phyloP scores from a whole-genome alignment of 2,888 invertebrate species.

The Timema cristinae region DNA sequence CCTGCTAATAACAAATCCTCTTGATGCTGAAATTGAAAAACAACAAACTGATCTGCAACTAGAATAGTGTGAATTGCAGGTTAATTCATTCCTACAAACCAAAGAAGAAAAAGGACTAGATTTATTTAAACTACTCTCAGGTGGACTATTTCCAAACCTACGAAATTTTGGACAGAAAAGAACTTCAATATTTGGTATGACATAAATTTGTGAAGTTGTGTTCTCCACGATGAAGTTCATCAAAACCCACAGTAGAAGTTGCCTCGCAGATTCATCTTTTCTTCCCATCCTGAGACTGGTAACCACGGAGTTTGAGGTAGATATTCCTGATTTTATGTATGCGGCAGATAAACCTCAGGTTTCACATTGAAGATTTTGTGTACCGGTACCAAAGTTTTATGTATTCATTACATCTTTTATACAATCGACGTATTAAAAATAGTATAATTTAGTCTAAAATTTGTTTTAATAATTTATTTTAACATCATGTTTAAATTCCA shows the following conservation, averaged over 20 bases:
- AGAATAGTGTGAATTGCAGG: not conserved
- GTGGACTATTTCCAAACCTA: not conserved
- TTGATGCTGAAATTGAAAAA: no score
- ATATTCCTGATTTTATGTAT: not conserved
- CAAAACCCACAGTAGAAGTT: conserved; percentile 14
- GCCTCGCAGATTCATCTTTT: conserved; percentile 4
- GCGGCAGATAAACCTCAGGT: not conserved
- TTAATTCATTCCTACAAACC: not conserved
- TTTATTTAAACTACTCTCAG: not conserved
- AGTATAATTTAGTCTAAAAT: no score
- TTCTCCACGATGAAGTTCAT: conserved; percentile 25
- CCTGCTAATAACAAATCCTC: no score
- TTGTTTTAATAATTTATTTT: no score
- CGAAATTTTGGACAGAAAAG: conserved; percentile 18
- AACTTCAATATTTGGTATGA: conserved; percentile 29
- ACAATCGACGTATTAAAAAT: no score
- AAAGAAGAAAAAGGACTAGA: not conserved
- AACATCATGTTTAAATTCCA: no score
- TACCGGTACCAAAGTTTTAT: no score
- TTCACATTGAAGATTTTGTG: not conserved
- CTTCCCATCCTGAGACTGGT: not conserved
- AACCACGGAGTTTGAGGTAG: not conserved
- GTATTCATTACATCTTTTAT: no score
- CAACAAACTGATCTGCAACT: not conserved
- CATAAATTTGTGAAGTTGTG: conserved; percentile 27